Evolutionary conservation across 2,113 vertebrate species (phyloP), one percentile per base, ranked within the genome.

Genomic region (Pluvianellus socialis): DNA sequence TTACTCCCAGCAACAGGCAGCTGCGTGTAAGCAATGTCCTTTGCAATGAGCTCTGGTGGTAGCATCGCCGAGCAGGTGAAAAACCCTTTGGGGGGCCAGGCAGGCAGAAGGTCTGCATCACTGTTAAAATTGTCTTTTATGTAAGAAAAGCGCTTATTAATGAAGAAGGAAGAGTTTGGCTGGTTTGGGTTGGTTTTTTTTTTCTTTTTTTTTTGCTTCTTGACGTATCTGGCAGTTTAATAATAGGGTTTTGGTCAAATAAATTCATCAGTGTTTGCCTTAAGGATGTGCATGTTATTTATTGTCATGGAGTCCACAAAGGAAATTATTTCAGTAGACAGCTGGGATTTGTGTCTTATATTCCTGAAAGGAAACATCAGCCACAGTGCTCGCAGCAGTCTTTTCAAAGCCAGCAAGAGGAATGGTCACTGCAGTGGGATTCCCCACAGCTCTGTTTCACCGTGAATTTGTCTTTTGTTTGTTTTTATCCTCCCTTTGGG

Each of bases 11-110:
- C 55, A 65, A 5, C 35, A 49, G 40, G 19, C 11, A 87, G 35
- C 11, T 35, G 11, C 3, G 1, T 21, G 16, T 28, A 40, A 70
- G 8, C 5, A 0, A 3, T 67, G 38, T 24, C 28, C 12, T 50
- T 75, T 53, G 40, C 49, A 28, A 5, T 5, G 49, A 22, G 49
- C 22, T 50, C 49, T 50, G 47, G 21, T 22, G 21, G 47, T 21
- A 49, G 21, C 47, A 49, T 49, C 47, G 9, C 20, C 21, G 21
- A 10, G 35, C 10, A n/a, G 86, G 22, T 77, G 22, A 73, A 63
- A 76, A 86, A 59, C 4, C 2, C 33, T 59, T 45, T 50, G 3
- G 33, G 38, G 6, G 71, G 7, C 15, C 45, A 79, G 22, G 5
- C 49, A 30, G 40, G 49, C 61, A 62, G 38, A 30, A 77, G 12